These are phyloP conservation scores for Eurois occulta DNA, from an alignment of 2,888 invertebrate genomes.

Conservation along the genomic window DNA sequence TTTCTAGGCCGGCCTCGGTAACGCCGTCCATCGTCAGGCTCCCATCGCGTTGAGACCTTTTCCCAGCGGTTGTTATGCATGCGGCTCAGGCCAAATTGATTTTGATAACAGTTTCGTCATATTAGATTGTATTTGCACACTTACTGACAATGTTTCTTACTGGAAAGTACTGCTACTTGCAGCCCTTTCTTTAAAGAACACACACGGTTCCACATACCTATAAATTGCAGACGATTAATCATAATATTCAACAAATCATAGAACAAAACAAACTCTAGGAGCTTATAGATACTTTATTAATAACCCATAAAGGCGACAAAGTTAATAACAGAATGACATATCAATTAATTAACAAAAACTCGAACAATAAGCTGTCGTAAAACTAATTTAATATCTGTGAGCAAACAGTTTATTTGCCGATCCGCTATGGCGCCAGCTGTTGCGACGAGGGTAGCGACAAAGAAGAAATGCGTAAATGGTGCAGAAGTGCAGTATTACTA, in stretches of 20 bases:
- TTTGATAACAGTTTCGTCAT: neutral
- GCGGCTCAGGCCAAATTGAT: neutral
- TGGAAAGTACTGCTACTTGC: neutral
- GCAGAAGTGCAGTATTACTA: conserved; percentile 41
- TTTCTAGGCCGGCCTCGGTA: too few relatives aligned
- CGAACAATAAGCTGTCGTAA: conserved; percentile 73
- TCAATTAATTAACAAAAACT: conserved; percentile 77
- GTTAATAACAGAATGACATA: conserved; percentile 65
- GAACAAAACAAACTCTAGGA: conserved; percentile 13
- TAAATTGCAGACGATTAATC: neutral
- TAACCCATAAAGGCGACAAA: conserved; percentile 42
- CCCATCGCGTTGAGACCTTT: too few relatives aligned
- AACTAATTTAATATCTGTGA: conserved; percentile 79
- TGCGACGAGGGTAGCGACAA: conserved; percentile 72
- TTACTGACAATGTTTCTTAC: neutral
- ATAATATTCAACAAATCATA: conserved; percentile 9
- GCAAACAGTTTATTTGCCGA: conserved; percentile 80
- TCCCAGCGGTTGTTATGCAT: too few relatives aligned
- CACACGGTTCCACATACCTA: fast-evolving
- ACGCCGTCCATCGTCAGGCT: too few relatives aligned
- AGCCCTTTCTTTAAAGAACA: neutral
- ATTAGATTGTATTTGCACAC: neutral
- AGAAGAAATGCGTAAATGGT: conserved; percentile 64
- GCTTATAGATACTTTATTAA: conserved; percentile 42
- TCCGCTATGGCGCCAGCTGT: conserved; percentile 81